Evolutionary conservation across 1,140 invertebrate genomes (phyloP).

Genomic region (Odontomachus brunneus): DNA sequence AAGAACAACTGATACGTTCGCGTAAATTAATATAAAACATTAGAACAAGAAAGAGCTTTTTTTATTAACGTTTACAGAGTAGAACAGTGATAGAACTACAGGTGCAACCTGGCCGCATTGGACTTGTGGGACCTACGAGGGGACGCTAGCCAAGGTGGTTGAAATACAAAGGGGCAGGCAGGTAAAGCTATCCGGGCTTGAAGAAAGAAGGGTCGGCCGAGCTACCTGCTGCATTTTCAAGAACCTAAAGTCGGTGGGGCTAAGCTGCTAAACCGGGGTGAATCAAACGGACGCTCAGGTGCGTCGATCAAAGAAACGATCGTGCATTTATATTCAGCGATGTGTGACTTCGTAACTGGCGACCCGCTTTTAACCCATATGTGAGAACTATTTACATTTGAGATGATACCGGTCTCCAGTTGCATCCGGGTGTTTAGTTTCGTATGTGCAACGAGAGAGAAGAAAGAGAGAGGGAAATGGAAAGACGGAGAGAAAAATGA

Average conservation of each 20-base stretch:
- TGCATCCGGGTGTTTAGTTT: constrained; percentile 19
- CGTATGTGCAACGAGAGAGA: constrained; percentile 44
- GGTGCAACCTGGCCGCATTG: constrained; percentile 47
- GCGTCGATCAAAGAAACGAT: constrained; percentile 32
- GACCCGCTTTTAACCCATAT: background rate
- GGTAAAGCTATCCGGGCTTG: constrained; percentile 29
- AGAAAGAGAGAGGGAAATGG: too few relatives aligned
- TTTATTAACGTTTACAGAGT: background rate
- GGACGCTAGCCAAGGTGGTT: constrained; percentile 13
- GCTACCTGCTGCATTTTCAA: constrained; percentile 56
- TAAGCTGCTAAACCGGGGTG: constrained; percentile 23
- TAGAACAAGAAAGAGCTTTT: background rate
- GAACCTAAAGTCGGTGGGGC: constrained; percentile 13
- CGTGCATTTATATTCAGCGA: constrained; percentile 51
- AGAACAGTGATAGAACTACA: background rate
- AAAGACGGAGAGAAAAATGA: background rate
- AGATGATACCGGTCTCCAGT: constrained; percentile 57
- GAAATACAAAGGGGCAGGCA: constrained; percentile 57
- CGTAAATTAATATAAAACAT: background rate
- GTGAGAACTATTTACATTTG: constrained; percentile 51
- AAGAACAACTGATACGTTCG: background rate
- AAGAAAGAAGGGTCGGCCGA: constrained; percentile 31
- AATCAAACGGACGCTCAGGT: constrained; percentile 57
- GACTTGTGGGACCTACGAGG: constrained; percentile 5
- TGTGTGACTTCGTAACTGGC: constrained; percentile 46